Evolutionary conservation across 2,888 invertebrate species (phyloP).

Genomic region (Zelleria hepariella): DNA sequence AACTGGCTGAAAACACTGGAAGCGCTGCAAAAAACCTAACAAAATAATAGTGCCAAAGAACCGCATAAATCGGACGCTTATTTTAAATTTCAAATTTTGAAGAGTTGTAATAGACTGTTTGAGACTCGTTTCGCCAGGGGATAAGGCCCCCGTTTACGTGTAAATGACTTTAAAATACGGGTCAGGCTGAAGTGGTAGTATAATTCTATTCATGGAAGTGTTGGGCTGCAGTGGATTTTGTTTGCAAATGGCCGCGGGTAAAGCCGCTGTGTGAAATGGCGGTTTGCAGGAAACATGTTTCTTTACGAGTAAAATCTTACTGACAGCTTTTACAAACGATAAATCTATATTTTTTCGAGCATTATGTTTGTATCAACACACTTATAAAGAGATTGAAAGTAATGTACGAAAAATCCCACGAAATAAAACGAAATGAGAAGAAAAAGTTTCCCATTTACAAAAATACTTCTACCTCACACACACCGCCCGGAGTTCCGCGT

Average conservation of each 20-base stretch:
- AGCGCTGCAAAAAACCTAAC: neutral
- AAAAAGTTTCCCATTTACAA: too few species aligned
- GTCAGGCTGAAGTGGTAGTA: neutral
- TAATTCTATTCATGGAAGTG: conserved; percentile 4
- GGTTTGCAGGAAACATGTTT: neutral
- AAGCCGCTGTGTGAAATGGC: neutral
- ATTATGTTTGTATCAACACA: too few species aligned
- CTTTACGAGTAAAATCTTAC: neutral
- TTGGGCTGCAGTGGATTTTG: conserved; percentile 1
- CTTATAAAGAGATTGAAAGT: too few species aligned
- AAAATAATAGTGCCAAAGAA: conserved; percentile 1
- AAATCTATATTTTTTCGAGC: neutral
- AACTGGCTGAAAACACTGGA: neutral
- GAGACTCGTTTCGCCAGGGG: neutral
- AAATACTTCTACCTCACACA: too few species aligned
- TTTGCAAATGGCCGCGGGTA: conserved; percentile 2
- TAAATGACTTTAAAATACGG: neutral
- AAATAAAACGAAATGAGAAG: too few species aligned
- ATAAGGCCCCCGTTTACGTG: neutral
- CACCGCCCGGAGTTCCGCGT: too few species aligned
- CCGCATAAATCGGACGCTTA: conserved; percentile 4
- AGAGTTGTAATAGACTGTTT: conserved; percentile 6
- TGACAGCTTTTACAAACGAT: neutral
- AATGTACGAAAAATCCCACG: too few species aligned
- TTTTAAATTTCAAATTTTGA: conserved; percentile 10